phyloP scores from a whole-genome alignment of 2,888 invertebrate species.

The Lasiommata megera region DNA sequence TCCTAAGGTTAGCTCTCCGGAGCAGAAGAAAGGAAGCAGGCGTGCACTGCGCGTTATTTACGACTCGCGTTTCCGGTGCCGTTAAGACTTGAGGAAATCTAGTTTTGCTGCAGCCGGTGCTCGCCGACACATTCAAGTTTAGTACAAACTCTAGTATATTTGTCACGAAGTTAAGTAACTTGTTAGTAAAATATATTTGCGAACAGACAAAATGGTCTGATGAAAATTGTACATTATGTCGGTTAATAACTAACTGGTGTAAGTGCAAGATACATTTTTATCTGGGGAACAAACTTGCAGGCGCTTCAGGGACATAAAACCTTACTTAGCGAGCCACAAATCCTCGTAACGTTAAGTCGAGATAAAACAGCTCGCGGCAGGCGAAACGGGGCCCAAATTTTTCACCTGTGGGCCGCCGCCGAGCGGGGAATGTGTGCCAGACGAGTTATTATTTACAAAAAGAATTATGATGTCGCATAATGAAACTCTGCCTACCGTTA shows the following conservation, averaged over 20 bases:
- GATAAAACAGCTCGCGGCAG: constrained; percentile 77
- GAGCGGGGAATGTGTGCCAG: constrained; percentile 54
- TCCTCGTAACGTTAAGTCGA: constrained; percentile 80
- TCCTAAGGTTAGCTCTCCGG: constrained; percentile 49
- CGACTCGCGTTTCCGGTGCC: constrained; percentile 66
- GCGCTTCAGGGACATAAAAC: constrained; percentile 75
- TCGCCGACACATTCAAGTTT: constrained; percentile 24
- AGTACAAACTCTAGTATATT: constrained; percentile 1
- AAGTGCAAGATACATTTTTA: constrained; percentile 62
- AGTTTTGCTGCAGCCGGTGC: constrained; percentile 49
- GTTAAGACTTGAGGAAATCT: constrained; percentile 57
- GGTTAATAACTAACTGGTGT: constrained; percentile 24
- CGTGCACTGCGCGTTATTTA: constrained; percentile 68
- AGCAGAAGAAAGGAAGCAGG: constrained; percentile 65
- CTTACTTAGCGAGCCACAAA: constrained; percentile 80
- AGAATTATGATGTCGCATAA: constrained; percentile 72
- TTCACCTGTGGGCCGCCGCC: constrained; percentile 67
- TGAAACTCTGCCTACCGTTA: constrained; percentile 63
- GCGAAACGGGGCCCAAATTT: constrained; percentile 69
- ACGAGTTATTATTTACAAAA: constrained; percentile 71
- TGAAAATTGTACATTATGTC: background rate
- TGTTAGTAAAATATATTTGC: background rate
- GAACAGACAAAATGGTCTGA: background rate
- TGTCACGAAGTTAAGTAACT: background rate
- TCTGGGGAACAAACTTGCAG: constrained; percentile 69